A percentile compares a stretch with the other conserved stretches of the same genome.
phyloP scores from a whole-genome alignment of 1,140 invertebrate genomes.

The Lucilia sericata region DNA sequence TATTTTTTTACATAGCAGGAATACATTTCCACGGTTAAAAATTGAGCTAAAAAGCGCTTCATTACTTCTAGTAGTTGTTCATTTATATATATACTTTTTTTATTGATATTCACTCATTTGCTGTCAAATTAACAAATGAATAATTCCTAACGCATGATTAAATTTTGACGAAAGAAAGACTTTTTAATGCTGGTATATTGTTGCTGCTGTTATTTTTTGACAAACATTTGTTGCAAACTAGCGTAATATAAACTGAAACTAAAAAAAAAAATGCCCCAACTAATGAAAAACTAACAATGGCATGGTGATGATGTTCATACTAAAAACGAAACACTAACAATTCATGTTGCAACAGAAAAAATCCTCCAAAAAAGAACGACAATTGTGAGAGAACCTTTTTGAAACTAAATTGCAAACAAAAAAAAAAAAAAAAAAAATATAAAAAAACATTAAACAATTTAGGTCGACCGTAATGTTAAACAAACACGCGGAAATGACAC shows the following conservation, averaged over 20 bases:
- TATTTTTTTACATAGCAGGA: no score
- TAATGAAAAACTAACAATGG: conserved; percentile 16
- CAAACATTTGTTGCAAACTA: neutral
- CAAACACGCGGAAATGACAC: conserved; percentile 32
- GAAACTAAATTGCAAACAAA: neutral
- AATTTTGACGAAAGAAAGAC: neutral
- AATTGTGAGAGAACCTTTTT: neutral
- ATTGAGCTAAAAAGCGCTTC: no score
- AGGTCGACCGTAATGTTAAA: conserved; percentile 51
- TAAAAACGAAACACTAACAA: neutral
- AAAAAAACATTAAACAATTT: conserved; percentile 53
- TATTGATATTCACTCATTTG: neutral
- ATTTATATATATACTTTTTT: neutral
- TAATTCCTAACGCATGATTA: neutral
- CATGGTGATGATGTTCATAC: neutral
- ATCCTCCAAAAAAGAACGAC: neutral
- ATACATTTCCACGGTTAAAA: no score
- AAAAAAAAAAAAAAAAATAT: conserved; percentile 45
- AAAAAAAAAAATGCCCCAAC: neutral
- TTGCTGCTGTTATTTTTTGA: neutral
- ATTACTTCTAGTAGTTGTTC: no score
- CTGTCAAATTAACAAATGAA: neutral
- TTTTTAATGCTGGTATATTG: neutral
- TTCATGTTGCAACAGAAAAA: neutral
- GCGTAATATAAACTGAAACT: neutral